These are phyloP conservation scores for Rhingia campestris DNA, from an alignment of 2,888 invertebrate species.

Conservation along the genomic window DNA sequence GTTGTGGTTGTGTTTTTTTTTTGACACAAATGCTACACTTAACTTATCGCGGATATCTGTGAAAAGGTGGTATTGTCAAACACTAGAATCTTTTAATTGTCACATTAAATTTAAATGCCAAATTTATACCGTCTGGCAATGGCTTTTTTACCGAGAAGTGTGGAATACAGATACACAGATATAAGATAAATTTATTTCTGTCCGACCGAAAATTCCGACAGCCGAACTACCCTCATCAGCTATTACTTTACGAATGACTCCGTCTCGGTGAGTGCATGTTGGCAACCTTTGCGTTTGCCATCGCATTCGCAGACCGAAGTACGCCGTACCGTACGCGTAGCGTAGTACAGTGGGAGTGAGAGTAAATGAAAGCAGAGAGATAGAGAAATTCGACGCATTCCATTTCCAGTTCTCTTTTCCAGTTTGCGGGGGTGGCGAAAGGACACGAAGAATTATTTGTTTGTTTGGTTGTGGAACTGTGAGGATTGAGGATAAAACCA, in stretches of 20 bases:
- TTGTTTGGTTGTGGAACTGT: constrained; percentile 43
- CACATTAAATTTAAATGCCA: neutral
- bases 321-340: constrained; percentile 7
- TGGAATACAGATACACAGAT: constrained; percentile 54
- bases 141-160: constrained; percentile 41
- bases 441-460: constrained; percentile 45
- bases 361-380: constrained; percentile 26
- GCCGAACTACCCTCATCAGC: constrained; percentile 52
- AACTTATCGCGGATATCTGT: constrained; percentile 1
- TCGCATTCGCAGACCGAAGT: neutral
- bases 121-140: constrained; percentile 59
- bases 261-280: constrained; percentile 46
- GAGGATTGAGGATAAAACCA: constrained; percentile 1
- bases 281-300: too few species aligned
- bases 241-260: constrained; percentile 68
- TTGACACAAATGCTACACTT: constrained; percentile 16
- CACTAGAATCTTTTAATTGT: neutral
- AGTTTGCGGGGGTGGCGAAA: constrained; percentile 30
- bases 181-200: constrained; percentile 60
- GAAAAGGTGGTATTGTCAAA: neutral
- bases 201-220: constrained; percentile 60
- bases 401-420: constrained; percentile 51
- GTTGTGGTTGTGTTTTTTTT: constrained; percentile 7
- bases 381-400: constrained; percentile 50
- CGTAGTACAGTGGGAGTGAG: constrained; percentile 4